phyloP scores from a whole-genome alignment of 2,113 vertebrate genomes.

The Pangasianodon gigas region DNA sequence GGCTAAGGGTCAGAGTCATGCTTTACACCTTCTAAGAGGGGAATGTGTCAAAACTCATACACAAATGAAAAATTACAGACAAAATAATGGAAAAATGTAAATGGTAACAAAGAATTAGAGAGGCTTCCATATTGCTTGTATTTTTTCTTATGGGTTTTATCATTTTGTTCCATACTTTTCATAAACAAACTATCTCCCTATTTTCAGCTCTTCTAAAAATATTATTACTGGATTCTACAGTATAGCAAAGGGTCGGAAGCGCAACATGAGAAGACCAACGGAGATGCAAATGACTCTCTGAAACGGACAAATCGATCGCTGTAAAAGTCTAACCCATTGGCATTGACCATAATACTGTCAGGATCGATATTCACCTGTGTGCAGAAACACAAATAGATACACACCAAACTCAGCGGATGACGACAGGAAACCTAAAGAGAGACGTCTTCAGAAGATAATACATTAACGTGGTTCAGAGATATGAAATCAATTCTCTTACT shows the following conservation, averaged over 20 bases:
- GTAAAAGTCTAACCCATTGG: slow-evolving; percentile 36
- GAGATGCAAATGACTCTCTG: neutral
- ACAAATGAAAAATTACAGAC: neutral
- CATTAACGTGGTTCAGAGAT: slow-evolving; percentile 14
- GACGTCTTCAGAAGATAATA: slow-evolving; percentile 15
- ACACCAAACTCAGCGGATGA: neutral
- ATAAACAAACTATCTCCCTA: neutral
- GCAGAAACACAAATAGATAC: slow-evolving; percentile 16
- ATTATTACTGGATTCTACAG: neutral
- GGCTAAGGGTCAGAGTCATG: neutral
- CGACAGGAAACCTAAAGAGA: slow-evolving; percentile 11
- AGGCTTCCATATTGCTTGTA: neutral
- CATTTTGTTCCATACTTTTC: neutral
- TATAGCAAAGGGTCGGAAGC: neutral
- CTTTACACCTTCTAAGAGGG: neutral
- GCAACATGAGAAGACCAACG: neutral
- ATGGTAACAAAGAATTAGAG: neutral
- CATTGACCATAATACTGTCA: slow-evolving; percentile 31
- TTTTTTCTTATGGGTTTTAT: neutral
- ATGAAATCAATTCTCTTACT: slow-evolving; percentile 27
- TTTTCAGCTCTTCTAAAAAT: slow-evolving; percentile 8
- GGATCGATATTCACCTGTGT: slow-evolving; percentile 32
- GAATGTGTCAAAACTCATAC: neutral
- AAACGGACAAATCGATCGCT: slow-evolving; percentile 36
- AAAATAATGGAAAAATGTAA: neutral